A percentile compares a stretch with the other conserved stretches of the same genome.
Evolutionary conservation across 1,140 invertebrate species (phyloP).

Genomic region (Helicoverpa armigera): DNA sequence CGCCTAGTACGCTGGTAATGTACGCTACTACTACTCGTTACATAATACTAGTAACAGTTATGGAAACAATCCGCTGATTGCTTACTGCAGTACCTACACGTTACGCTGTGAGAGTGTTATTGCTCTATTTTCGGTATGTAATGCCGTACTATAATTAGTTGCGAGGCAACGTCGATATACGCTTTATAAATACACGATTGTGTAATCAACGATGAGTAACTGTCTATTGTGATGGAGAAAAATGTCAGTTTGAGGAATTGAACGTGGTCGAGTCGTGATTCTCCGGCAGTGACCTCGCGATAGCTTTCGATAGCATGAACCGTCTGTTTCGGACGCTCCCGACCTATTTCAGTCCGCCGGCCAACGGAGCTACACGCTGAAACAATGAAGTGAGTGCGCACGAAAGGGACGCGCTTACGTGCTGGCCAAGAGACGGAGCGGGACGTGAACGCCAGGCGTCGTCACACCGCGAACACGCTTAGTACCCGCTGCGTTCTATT

Average conservation of each 20-base stretch:
- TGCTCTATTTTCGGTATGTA: constrained; percentile 66
- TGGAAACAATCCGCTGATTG: constrained; percentile 74
- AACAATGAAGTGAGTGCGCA: constrained; percentile 82
- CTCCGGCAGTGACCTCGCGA: constrained; percentile 82
- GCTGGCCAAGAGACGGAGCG: constrained; percentile 70
- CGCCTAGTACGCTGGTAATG: constrained; percentile 59
- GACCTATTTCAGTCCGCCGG: constrained; percentile 84
- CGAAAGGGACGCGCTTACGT: constrained; percentile 77
- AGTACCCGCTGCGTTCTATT: constrained; percentile 84
- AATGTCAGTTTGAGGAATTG: constrained; percentile 57
- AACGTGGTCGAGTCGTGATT: constrained; percentile 59
- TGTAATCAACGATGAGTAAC: constrained; percentile 42
- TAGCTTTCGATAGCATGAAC: constrained; percentile 81
- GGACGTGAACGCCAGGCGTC: constrained; percentile 70
- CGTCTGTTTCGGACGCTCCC: constrained; percentile 81
- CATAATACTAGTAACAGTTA: constrained; percentile 66
- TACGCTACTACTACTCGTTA: constrained; percentile 66
- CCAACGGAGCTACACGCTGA: constrained; percentile 76
- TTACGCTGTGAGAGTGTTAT: constrained; percentile 60
- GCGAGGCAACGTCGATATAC: constrained; percentile 51
- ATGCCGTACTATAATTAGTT: constrained; percentile 62
- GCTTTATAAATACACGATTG: constrained; percentile 54
- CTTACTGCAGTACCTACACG: constrained; percentile 64
- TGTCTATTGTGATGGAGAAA: constrained; percentile 34
- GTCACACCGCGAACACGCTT: constrained; percentile 81